A percentile compares a stretch with the other conserved stretches of the same genome.
phyloP scores from a whole-genome alignment of 2,888 invertebrate species.

The Napeogenes sylphis region DNA sequence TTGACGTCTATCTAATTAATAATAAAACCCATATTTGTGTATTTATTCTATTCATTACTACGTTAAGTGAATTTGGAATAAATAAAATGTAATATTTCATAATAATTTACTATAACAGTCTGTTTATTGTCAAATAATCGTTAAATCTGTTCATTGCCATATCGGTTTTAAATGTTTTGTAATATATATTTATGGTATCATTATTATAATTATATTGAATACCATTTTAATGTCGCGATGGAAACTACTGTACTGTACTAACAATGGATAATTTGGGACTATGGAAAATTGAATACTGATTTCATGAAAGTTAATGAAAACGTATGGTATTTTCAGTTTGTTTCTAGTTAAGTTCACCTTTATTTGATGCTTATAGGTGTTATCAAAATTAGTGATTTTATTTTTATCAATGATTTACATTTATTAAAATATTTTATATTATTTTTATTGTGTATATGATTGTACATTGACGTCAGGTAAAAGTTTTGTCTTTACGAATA shows the following conservation, averaged over 20 bases:
- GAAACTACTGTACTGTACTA: conserved; percentile 8
- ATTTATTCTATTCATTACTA: too few relatives aligned
- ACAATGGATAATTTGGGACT: conserved; percentile 14
- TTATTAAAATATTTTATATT: too few relatives aligned
- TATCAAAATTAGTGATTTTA: neutral
- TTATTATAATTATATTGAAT: conserved; percentile 28
- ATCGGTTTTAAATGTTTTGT: conserved; percentile 23
- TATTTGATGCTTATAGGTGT: too few relatives aligned
- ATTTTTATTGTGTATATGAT: too few relatives aligned
- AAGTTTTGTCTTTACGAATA: too few relatives aligned
- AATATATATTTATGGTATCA: conserved; percentile 26
- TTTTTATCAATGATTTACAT: too few relatives aligned
- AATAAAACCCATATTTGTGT: too few relatives aligned
- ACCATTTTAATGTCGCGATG: conserved; percentile 13
- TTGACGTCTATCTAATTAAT: too few relatives aligned
- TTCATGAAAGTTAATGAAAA: conserved; percentile 8
- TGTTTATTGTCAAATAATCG: conserved; percentile 8
- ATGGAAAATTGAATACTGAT: conserved; percentile 13
- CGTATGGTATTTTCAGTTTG: neutral
- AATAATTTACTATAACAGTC: neutral
- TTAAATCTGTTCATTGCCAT: conserved; percentile 15
- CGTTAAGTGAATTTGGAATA: too few relatives aligned
- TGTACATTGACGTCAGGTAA: too few relatives aligned
- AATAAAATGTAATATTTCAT: neutral
- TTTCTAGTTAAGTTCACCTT: neutral